phyloP scores from a whole-genome alignment of 2,113 vertebrate genomes.

The Synodontis membranacea region DNA sequence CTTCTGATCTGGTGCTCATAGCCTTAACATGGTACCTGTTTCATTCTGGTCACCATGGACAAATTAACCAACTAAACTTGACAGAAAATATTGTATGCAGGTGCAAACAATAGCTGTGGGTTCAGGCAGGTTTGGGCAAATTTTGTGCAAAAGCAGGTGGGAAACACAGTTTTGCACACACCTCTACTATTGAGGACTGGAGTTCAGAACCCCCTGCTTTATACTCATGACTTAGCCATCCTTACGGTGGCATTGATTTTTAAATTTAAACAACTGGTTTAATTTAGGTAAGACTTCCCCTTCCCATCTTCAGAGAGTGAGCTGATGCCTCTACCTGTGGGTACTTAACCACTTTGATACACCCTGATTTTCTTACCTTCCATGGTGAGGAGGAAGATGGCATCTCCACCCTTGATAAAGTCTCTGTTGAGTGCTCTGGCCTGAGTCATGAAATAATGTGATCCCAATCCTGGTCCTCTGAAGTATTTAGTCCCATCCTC shows the following conservation, averaged over 20 bases:
- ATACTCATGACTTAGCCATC: too few relatives aligned
- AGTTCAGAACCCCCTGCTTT: not conserved
- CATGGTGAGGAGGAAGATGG: constrained; percentile 80
- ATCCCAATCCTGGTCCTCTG: constrained; percentile 73
- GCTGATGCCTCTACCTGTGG: not conserved
- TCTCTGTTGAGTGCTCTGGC: constrained; percentile 67
- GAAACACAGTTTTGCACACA: not conserved
- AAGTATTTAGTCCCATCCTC: constrained; percentile 75
- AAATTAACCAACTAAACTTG: not conserved
- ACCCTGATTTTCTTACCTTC: constrained; percentile 72
- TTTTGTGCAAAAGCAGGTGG: not conserved
- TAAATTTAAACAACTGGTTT: not conserved
- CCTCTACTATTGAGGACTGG: not conserved
- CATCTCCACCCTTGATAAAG: constrained; percentile 81
- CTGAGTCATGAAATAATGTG: constrained; percentile 41
- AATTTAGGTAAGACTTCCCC: too few relatives aligned
- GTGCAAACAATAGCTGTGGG: not conserved
- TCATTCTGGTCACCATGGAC: not conserved
- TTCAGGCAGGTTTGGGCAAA: not conserved
- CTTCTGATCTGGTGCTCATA: not conserved
- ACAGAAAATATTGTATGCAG: not conserved
- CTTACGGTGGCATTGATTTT: not conserved
- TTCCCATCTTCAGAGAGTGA: not conserved
- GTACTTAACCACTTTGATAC: not conserved
- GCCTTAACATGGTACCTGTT: not conserved